These are phyloP conservation scores for Callorhinus ursinus DNA, from an alignment of 2,113 vertebrate genomes.

Conservation along the genomic window DNA sequence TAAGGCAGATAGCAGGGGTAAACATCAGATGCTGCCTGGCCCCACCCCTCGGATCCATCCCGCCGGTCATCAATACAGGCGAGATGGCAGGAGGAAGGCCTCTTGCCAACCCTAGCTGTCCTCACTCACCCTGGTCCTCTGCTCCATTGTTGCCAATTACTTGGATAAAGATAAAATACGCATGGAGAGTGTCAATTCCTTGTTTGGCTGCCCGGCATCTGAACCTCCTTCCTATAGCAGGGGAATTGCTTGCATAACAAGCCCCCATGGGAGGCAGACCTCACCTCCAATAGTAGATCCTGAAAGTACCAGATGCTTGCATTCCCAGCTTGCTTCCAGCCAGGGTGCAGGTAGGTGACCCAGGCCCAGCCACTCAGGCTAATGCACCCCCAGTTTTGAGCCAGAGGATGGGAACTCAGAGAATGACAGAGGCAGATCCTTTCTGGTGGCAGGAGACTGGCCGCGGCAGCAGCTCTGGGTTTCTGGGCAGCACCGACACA, in stretches of 20 bases:
- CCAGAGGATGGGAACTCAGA: neutral
- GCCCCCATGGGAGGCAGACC: neutral
- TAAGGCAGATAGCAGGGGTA: neutral
- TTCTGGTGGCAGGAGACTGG: neutral
- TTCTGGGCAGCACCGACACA: neutral
- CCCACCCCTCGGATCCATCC: neutral
- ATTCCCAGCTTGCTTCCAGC: neutral
- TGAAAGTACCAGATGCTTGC: neutral
- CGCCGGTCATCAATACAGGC: neutral
- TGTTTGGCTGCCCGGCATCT: neutral
- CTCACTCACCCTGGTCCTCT: neutral
- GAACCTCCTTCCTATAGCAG: neutral
- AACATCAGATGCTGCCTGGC: neutral
- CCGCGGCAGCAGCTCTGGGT: neutral
- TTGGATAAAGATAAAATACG: neutral
- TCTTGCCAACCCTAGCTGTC: neutral
- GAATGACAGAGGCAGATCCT: neutral
- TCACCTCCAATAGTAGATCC: neutral
- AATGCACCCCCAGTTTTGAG: rapidly evolving
- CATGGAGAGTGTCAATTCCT: neutral
- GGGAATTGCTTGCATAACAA: neutral
- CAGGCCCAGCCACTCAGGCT: neutral
- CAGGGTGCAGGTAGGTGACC: neutral
- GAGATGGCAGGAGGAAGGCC: neutral
- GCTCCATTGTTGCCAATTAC: neutral